A percentile compares a stretch with the other conserved stretches of the same genome.
phyloP scores from a whole-genome alignment of 2,797 vertebrate genomes.

The Crocidura indochinensis region DNA sequence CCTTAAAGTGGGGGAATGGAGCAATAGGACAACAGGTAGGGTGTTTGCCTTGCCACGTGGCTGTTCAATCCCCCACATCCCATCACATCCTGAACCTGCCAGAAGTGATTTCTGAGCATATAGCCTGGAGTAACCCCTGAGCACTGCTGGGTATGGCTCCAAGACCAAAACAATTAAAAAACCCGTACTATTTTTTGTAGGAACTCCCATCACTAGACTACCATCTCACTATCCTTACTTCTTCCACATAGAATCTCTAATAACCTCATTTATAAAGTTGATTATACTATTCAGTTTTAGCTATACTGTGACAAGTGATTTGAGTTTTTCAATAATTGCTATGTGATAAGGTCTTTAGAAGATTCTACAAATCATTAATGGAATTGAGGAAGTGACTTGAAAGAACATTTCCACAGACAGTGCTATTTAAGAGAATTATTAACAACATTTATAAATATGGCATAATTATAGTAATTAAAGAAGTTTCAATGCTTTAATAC shows the following conservation, averaged over 20 bases:
- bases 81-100: too few relatives aligned
- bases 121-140: too few relatives aligned
- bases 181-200: neutral
- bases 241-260: constrained; percentile 11
- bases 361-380: constrained; percentile 32
- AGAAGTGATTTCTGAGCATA: too few relatives aligned
- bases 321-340: constrained; percentile 5
- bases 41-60: too few relatives aligned
- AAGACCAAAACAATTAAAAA: too few relatives aligned
- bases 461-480: constrained; percentile 67
- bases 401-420: constrained; percentile 37
- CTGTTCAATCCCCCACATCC: too few relatives aligned
- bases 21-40: too few relatives aligned
- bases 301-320: constrained; percentile 22
- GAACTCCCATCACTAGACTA: neutral
- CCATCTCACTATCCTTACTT: neutral
- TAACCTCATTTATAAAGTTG: constrained; percentile 50
- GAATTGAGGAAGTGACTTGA: constrained; percentile 66
- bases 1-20: neutral
- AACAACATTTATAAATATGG: too few relatives aligned
- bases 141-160: too few relatives aligned
- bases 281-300: constrained; percentile 46
- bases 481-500: constrained; percentile 54
- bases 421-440: constrained; percentile 22
- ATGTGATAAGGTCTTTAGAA: constrained; percentile 61